A percentile compares a stretch with the other conserved stretches of the same genome.
These are phyloP conservation scores for Corythucha ciliata DNA, from an alignment of 2,888 invertebrate species.

Conservation along the genomic window DNA sequence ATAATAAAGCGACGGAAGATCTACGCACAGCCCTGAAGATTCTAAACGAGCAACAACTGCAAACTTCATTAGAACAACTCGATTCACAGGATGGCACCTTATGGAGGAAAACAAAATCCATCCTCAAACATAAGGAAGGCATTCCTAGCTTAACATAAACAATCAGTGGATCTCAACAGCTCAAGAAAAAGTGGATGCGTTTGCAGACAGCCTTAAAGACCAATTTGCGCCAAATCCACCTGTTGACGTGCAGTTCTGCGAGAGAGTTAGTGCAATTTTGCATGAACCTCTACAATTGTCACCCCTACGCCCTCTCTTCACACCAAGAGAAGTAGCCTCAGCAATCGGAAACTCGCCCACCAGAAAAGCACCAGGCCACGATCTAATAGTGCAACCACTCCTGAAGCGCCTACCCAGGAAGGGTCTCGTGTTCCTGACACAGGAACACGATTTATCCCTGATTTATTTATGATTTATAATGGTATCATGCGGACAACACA, in stretches of 20 bases:
- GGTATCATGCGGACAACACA: constrained; percentile 2
- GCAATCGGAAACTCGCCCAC: background rate
- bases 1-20: background rate
- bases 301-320: too few relatives aligned
- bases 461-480: too few relatives aligned
- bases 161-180: too few relatives aligned
- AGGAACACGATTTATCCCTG: too few relatives aligned
- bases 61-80: background rate
- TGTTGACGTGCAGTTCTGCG: too few relatives aligned
- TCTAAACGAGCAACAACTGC: background rate
- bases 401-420: background rate
- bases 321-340: background rate
- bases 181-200: background rate
- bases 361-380: background rate
- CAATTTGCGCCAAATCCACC: too few relatives aligned
- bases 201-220: background rate
- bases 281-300: too few relatives aligned
- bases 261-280: too few relatives aligned
- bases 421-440: background rate
- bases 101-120: too few relatives aligned
- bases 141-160: too few relatives aligned
- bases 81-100: background rate
- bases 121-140: too few relatives aligned
- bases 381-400: background rate
- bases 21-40: background rate